Evolutionary conservation across 1,140 invertebrate genomes (phyloP).

Genomic region (Bombus fervidus): DNA sequence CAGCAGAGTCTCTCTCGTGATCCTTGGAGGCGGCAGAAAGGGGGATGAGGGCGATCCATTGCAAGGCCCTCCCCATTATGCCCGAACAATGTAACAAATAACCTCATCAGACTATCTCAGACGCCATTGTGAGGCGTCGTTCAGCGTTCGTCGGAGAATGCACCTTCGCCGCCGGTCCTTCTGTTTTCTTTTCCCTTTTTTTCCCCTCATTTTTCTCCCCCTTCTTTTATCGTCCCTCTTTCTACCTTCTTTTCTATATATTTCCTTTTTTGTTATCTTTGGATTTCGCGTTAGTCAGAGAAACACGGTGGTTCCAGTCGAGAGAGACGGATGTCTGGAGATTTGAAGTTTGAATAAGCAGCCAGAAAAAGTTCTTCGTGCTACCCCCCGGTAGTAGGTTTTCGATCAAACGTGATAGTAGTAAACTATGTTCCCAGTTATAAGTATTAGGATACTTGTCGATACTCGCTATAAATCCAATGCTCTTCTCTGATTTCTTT

Average conservation of each 20-base stretch:
- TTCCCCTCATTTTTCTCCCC: slow-evolving; percentile 6
- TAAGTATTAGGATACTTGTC: neutral
- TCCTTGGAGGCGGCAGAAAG: slow-evolving; percentile 56
- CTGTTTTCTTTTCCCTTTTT: neutral
- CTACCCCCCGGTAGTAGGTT: neutral
- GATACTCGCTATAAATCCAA: no score
- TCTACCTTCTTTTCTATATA: neutral
- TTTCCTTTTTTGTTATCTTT: neutral
- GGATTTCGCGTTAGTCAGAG: neutral
- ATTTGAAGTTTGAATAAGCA: neutral
- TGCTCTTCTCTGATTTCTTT: no score
- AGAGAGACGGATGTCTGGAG: neutral
- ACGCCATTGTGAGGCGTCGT: slow-evolving; percentile 69
- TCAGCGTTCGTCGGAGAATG: slow-evolving; percentile 61
- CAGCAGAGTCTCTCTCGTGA: slow-evolving; percentile 18
- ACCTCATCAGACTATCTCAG: slow-evolving; percentile 73
- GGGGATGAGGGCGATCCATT: slow-evolving; percentile 64
- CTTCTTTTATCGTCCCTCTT: neutral
- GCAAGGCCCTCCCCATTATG: slow-evolving; percentile 69
- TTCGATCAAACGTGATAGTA: neutral
- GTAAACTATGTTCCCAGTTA: fast-evolving
- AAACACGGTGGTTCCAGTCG: neutral
- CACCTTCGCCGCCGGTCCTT: slow-evolving; percentile 31
- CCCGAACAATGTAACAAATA: slow-evolving; percentile 76
- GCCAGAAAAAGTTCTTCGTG: neutral